Percentiles rank a stretch among this genome's conserved stretches.
These are phyloP conservation scores for Xanthostigma xanthostigma DNA, from an alignment of 2,888 invertebrate species.

Conservation along the genomic window DNA sequence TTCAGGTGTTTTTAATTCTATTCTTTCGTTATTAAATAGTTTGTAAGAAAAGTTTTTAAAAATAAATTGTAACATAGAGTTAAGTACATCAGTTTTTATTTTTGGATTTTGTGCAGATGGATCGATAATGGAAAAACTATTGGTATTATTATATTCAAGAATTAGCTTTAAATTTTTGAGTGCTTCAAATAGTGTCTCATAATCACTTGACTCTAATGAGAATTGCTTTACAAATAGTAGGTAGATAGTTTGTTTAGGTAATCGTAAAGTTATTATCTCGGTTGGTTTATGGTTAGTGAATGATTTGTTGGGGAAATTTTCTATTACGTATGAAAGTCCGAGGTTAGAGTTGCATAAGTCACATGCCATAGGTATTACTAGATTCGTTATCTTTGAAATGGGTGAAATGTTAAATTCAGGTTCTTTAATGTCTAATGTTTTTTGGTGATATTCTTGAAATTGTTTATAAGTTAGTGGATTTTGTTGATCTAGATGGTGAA, in stretches of 20 bases:
- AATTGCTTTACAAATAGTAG: background rate
- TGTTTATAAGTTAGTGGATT: background rate
- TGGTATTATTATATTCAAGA: no score
- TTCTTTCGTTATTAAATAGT: no score
- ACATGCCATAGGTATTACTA: background rate
- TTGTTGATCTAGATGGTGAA: background rate
- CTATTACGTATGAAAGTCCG: no score
- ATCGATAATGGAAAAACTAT: no score
- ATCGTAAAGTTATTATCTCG: no score
- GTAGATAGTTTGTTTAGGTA: background rate
- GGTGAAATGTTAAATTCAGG: background rate
- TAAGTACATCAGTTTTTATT: background rate
- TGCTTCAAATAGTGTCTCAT: background rate
- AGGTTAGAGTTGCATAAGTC: no score
- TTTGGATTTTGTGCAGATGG: background rate
- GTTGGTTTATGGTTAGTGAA: no score
- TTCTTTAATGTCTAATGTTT: background rate
- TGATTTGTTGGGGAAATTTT: no score
- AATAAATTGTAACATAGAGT: no score
- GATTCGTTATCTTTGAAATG: background rate
- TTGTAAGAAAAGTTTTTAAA: no score
- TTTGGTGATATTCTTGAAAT: background rate
- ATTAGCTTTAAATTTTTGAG: background rate
- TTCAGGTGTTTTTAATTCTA: background rate
- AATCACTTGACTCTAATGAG: background rate